Percentiles rank a stretch among this genome's conserved stretches.
phyloP scores from a whole-genome alignment of 2,888 invertebrate species.

The Leptinotarsa haldemani region DNA sequence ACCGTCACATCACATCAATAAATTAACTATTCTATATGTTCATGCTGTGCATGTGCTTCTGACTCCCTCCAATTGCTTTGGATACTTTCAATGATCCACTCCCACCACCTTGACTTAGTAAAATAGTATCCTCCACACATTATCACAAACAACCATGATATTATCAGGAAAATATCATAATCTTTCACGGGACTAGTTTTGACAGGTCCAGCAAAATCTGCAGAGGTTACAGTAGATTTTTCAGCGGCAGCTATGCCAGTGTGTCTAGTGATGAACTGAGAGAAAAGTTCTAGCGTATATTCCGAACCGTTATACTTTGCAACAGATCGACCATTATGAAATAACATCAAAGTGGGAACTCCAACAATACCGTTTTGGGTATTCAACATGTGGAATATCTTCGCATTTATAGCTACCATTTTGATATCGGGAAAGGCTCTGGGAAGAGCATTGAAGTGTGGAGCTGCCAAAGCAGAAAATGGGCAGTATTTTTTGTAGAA shows the following conservation, averaged over 20 bases:
- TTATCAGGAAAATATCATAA: conserved; percentile 82
- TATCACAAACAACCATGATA: conserved; percentile 89
- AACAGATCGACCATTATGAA: conserved; percentile 88
- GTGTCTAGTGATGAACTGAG: conserved; percentile 80
- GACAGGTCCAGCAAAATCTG: conserved; percentile 85
- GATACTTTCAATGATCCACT: conserved; percentile 83
- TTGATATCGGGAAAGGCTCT: conserved; percentile 87
- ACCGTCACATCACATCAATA: conserved; percentile 34
- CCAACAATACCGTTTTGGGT: conserved; percentile 93
- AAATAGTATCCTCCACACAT: conserved; percentile 81
- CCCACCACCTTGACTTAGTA: conserved; percentile 81
- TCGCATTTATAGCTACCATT: conserved; percentile 90
- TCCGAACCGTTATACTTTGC: conserved; percentile 87
- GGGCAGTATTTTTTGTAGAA: conserved; percentile 93
- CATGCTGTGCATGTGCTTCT: conserved; percentile 84
- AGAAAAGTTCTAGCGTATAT: conserved; percentile 82
- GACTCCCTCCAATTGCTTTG: conserved; percentile 90
- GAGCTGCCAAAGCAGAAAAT: conserved; percentile 90
- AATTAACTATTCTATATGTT: conserved; percentile 69
- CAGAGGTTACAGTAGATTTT: conserved; percentile 77
- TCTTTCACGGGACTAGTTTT: conserved; percentile 80
- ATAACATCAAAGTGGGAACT: conserved; percentile 88
- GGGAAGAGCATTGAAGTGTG: conserved; percentile 90
- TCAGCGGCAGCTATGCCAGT: conserved; percentile 77
- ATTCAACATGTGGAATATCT: conserved; percentile 84